phyloP scores from a whole-genome alignment of 2,888 invertebrate genomes.

The Erebia palarica region DNA sequence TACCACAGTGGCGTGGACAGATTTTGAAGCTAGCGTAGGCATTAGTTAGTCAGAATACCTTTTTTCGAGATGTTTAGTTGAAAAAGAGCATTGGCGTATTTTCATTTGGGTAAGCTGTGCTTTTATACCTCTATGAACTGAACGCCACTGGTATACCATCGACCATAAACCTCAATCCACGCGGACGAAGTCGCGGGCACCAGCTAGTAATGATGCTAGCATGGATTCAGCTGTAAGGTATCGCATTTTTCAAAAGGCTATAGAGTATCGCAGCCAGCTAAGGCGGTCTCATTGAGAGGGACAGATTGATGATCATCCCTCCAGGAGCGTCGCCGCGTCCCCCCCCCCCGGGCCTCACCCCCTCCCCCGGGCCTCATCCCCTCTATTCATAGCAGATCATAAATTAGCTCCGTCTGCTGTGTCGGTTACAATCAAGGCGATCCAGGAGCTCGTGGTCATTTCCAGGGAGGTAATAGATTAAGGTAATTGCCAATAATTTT shows the following conservation, averaged over 20 bases:
- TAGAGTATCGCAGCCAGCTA: not conserved
- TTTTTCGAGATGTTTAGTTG: no score
- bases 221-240: not conserved
- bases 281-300: slow-evolving; percentile 4
- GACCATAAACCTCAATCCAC: no score
- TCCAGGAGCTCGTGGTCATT: not conserved
- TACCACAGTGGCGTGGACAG: no score
- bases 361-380: not conserved
- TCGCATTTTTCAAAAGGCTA: not conserved
- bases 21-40: no score
- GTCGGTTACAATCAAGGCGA: slow-evolving; percentile 7
- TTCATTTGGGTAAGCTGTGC: no score
- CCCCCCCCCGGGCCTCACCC: not conserved
- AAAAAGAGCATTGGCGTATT: no score
- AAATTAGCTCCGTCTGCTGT: slow-evolving; percentile 11
- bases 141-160: no score
- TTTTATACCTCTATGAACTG: no score
- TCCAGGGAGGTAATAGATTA: not conserved
- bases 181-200: no score
- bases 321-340: not conserved
- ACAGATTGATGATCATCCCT: slow-evolving; percentile 11
- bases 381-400: slow-evolving; percentile 1
- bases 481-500: not conserved
- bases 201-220: not conserved
- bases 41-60: no score